These are phyloP conservation scores for Scarus forsteni DNA, from an alignment of 2,797 vertebrate species.

Conservation along the genomic window DNA sequence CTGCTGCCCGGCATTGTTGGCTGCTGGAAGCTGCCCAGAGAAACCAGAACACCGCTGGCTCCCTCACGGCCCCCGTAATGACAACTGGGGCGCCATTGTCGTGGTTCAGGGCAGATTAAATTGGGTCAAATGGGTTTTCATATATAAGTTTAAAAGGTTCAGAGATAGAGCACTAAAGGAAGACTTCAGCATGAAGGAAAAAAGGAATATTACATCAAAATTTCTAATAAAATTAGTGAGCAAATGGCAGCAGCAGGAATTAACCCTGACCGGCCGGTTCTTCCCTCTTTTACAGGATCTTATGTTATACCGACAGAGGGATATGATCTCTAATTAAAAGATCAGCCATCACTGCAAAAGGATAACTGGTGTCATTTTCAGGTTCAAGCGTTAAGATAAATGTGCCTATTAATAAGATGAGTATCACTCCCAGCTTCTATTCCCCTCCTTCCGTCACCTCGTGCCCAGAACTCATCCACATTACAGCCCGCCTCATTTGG, in stretches of 20 bases:
- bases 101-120: conserved; percentile 1
- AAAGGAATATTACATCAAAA: background rate
- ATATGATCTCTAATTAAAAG: too few species aligned
- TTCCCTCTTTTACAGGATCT: too few species aligned
- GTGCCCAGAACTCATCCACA: too few species aligned
- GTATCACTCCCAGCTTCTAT: too few species aligned
- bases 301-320: too few species aligned
- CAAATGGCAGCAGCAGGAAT: background rate
- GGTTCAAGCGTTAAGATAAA: too few species aligned
- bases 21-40: conserved; percentile 13
- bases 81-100: conserved; percentile 1
- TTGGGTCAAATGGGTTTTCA: conserved; percentile 1
- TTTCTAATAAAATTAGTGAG: background rate
- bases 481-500: too few species aligned
- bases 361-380: too few species aligned
- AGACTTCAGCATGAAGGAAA: background rate
- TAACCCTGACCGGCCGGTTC: background rate
- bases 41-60: background rate
- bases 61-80: fast-evolving
- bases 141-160: background rate
- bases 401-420: too few species aligned
- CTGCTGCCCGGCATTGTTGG: conserved; percentile 31
- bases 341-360: too few species aligned
- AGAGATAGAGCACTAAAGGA: background rate
- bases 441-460: too few species aligned